Conservation (phyloP, 2,888 invertebrate species). For the Pantelozetes paolii region DNA sequence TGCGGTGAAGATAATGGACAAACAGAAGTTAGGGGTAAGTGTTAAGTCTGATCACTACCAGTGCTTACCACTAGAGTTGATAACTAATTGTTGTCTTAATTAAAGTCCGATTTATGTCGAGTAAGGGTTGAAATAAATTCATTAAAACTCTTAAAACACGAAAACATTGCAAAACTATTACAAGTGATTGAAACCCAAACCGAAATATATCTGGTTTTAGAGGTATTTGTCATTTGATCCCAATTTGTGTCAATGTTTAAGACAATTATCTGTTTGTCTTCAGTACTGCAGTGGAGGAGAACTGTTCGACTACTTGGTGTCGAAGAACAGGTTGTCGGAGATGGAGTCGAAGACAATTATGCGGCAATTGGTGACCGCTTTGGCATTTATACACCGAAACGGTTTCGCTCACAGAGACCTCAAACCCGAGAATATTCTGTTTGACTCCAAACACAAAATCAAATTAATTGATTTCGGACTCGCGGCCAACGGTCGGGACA, state of each 20-base stretch:
- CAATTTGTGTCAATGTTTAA: conserved; percentile 30
- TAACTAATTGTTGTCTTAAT: neutral
- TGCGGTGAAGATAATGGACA: conserved; percentile 77
- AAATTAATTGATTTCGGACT: conserved; percentile 79
- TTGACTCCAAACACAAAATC: conserved; percentile 68
- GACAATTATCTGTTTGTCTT: neutral
- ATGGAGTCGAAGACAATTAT: conserved; percentile 70
- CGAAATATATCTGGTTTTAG: conserved; percentile 71
- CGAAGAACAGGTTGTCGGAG: conserved; percentile 66
- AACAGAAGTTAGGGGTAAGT: conserved; percentile 64
- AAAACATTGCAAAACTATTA: conserved; percentile 71
- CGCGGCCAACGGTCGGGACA: conserved; percentile 63
- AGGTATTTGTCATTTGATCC: conserved; percentile 54
- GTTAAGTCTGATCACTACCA: conserved; percentile 48
- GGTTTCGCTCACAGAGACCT: conserved; percentile 76
- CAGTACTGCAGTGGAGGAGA: conserved; percentile 73
- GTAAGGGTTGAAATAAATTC: conserved; percentile 70
- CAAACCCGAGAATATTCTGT: conserved; percentile 75
- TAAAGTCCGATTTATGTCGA: conserved; percentile 61
- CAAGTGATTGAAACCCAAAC: conserved; percentile 71
- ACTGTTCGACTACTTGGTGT: conserved; percentile 77
- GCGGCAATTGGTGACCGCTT: conserved; percentile 70
- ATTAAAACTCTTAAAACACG: conserved; percentile 65
- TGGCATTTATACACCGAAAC: conserved; percentile 68
- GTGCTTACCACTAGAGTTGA: neutral